Base-by-base conservation (phyloP, 2,113 vertebrate genomes). In the Noturus placidus region DNA sequence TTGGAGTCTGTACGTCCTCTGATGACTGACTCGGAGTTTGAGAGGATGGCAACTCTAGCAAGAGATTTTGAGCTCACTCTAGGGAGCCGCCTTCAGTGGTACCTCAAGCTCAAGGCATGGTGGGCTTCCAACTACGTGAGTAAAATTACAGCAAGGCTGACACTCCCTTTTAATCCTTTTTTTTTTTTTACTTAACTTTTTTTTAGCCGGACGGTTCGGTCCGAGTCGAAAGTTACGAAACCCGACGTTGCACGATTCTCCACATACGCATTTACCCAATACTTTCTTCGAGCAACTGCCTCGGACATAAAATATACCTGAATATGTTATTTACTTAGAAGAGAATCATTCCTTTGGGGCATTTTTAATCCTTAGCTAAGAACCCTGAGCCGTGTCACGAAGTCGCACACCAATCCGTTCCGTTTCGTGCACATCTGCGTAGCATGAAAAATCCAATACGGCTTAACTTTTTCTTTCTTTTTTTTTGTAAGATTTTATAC, bases 41-140 rank as follows among this genome's bases (percentile, higher is more conserved):
- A 95, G 89, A 91, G 92, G 20, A 95, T 93, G 88, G 87, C 91
- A 0, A 88, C 72, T 4, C 93, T 97, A 76, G 97, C 96, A 0
- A 85, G 91, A 22, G 95, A 97, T 52, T 98, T 98, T 82, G 95
- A 97, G 93, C 91, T 89, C 90, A 92, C 93, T 76, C 92, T 97
- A 0, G 97, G 95, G 0, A 95, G 95, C 11, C 93, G 95, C 0
- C 93, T 97, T 88, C 97, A 98, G 94, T 96, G 96, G 95, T 96
- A 97, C 91, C 95, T 98, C 88, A 95, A 94, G 65, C 95, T 98
- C 85, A 98, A 98, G 90, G 95, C 96, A 69, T 95, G 97, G 92
- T 98, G 96, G 96, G 93, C 96, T 13, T 87, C 96, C 87, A 98
- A 98, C 91, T 98, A 98, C 5, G 97, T 98, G 92, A 97, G 97